Evolutionary conservation across 2,113 vertebrate genomes (phyloP), one percentile per base, ranked within the genome.

Genomic region (Lutjanus erythropterus): DNA sequence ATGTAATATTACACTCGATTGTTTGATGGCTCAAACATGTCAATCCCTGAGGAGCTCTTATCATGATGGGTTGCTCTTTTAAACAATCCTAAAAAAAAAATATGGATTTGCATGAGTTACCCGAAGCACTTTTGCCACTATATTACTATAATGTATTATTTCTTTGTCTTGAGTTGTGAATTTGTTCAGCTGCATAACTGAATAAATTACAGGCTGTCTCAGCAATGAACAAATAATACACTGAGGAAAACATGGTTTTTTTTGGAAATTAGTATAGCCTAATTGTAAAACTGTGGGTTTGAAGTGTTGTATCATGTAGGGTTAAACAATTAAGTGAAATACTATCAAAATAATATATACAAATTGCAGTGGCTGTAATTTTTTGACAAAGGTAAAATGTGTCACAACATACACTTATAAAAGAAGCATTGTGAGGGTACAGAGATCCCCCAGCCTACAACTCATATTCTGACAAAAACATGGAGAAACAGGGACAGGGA

Each of bases 21-120:
- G 11, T 16, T 66, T 25, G 37, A 73, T 27, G 53, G 56, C 27
- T 50, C 18, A 44, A 52, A 71, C 58, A 53, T 31, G 44, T 46
- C 27, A 39, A 47, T n/a, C 49, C 41, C 6, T 12, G 10, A 66
- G 6, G 19, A 58, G 47, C 9, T 41, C 23, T 55, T 7, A 53
- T 18, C 15, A 46, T 35, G 9, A 19, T 5, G 19, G 27, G 44
- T 39, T 25, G 31, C 9, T 8, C 19, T 72, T 35, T 15, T 29
- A 39, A 39, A 50, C 10, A 37, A 39, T 18, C 19, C 25, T 35
- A 31, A 52, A 73, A 42, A 19, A 44, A n/a, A 59, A 49, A 49
- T n/a, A 19, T 9, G 19, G 2, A 56, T 56, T 64, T 27, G 8
- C 21, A 64, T 16, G 12, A 19, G 3, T 56, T 21, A 46, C 9